Evolutionary conservation across 2,888 invertebrate species (phyloP).

Genomic region (Lagria hirta): DNA sequence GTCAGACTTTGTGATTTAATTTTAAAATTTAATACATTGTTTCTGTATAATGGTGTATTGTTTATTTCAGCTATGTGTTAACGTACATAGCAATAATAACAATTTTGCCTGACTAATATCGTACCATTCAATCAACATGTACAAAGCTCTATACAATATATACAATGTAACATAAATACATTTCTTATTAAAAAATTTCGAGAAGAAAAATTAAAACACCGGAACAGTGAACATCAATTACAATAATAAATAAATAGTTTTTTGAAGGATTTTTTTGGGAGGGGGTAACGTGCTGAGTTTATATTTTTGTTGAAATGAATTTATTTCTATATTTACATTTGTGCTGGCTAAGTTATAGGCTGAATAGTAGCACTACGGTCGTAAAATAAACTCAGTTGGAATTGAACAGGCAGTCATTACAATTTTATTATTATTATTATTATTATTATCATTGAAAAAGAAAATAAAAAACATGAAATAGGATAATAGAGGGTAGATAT

Average conservation of each 20-base stretch:
- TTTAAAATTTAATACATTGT: conserved; percentile 47
- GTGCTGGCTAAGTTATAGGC: conserved; percentile 46
- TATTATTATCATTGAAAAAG: conserved; percentile 4
- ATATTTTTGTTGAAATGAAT: conserved; percentile 16
- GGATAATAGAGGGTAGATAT: conserved; percentile 9
- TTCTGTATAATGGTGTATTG: conserved; percentile 45
- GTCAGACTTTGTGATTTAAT: conserved; percentile 51
- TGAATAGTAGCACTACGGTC: conserved; percentile 44
- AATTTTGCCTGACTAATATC: conserved; percentile 44
- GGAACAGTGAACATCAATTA: conserved; percentile 21
- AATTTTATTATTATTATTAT: too few relatives aligned
- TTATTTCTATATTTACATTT: conserved; percentile 45
- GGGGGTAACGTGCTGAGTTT: conserved; percentile 21
- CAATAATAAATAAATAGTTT: conserved; percentile 24
- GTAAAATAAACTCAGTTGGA: conserved; percentile 35
- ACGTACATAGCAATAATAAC: conserved; percentile 45
- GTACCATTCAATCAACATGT: conserved; percentile 59
- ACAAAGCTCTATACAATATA: conserved; percentile 61
- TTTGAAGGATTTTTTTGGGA: conserved; percentile 5
- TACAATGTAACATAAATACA: conserved; percentile 51
- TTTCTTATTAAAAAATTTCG: conserved; percentile 33
- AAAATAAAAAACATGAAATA: conserved; percentile 1
- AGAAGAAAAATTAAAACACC: conserved; percentile 12
- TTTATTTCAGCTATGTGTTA: conserved; percentile 43
- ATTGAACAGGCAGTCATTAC: not conserved